phyloP scores from a whole-genome alignment of 2,797 vertebrate genomes.

The Pyrrhura leucotis region DNA sequence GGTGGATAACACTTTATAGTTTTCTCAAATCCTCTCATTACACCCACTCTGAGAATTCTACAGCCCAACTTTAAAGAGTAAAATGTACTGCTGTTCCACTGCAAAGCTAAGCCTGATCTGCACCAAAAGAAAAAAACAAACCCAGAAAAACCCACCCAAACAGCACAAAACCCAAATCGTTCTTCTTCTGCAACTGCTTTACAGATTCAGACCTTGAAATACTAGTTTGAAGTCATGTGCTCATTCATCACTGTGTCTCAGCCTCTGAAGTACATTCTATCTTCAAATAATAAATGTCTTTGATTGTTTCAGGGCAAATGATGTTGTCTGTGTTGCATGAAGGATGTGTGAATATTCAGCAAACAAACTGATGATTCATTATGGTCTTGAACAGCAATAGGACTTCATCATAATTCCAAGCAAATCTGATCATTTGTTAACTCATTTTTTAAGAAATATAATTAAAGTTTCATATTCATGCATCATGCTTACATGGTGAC shows the following conservation, averaged over 20 bases:
- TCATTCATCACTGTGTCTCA: background rate
- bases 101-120: background rate
- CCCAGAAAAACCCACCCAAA: background rate
- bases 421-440: constrained; percentile 55
- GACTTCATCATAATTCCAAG: constrained; percentile 22
- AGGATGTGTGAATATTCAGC: constrained; percentile 23
- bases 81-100: background rate
- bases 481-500: constrained; percentile 46
- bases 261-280: background rate
- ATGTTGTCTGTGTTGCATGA: background rate
- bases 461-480: constrained; percentile 36
- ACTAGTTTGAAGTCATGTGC: background rate
- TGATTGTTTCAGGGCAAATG: constrained; percentile 6
- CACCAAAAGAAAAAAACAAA: fast-evolving
- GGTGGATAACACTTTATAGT: background rate
- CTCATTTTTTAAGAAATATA: constrained; percentile 49
- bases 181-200: background rate
- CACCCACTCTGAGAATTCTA: background rate
- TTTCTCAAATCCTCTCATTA: constrained; percentile 34
- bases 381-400: background rate
- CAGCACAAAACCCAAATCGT: background rate
- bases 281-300: background rate
- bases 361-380: constrained; percentile 29
- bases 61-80: background rate
- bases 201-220: background rate